Evolutionary conservation across 2,888 invertebrate genomes (phyloP).

Genomic region (Sinotaia quadrata): DNA sequence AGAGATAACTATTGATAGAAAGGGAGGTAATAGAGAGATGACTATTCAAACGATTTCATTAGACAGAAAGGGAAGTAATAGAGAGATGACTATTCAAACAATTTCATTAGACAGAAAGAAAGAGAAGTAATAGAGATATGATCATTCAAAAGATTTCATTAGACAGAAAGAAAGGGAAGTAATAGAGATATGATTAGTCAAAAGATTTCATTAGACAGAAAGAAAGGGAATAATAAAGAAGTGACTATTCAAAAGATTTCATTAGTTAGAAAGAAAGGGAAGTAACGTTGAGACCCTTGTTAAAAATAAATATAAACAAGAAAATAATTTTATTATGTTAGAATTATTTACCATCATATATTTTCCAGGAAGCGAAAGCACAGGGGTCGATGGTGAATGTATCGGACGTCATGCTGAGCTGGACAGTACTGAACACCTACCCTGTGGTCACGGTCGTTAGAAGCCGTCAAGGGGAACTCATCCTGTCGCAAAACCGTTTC

Average conservation of each 20-base stretch:
- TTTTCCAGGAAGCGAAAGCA: conserved; percentile 32
- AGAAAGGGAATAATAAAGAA: not conserved
- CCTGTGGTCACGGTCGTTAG: conserved; percentile 63
- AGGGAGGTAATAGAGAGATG: too few species aligned
- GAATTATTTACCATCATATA: not conserved
- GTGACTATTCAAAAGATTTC: too few species aligned
- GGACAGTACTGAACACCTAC: conserved; percentile 68
- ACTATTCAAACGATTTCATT: too few species aligned
- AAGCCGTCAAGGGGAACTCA: not conserved
- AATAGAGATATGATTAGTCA: not conserved
- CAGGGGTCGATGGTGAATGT: conserved; percentile 47
- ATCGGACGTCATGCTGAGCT: conserved; percentile 63
- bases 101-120: not conserved
- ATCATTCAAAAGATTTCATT: not conserved
- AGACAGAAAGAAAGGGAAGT: not conserved
- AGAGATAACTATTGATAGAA: too few species aligned
- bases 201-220: too few species aligned
- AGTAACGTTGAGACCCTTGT: not conserved
- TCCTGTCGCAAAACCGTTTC: conserved; percentile 7
- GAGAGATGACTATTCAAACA: not conserved
- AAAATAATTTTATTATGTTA: too few species aligned
- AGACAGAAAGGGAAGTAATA: too few species aligned
- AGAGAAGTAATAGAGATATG: not conserved
- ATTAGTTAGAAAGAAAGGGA: not conserved
- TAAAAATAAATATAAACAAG: too few species aligned